phyloP scores from a whole-genome alignment of 1,140 invertebrate genomes.

The Cecropterus lyciades region DNA sequence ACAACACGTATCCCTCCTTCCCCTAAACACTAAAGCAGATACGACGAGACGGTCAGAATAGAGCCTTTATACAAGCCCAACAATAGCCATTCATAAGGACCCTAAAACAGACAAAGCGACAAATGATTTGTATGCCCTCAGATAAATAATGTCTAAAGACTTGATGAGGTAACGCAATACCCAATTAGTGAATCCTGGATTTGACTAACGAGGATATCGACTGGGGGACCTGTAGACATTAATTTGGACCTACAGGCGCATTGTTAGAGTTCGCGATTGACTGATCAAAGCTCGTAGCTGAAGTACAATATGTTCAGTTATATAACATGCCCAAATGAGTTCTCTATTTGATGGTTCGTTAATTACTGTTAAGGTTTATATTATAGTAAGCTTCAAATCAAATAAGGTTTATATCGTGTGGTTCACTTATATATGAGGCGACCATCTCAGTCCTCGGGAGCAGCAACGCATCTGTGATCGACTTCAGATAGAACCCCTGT shows the following conservation, averaged over 20 bases:
- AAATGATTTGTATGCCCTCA: conserved; percentile 13
- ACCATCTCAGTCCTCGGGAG: too few relatives aligned
- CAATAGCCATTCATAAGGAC: not conserved
- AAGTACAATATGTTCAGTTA: not conserved
- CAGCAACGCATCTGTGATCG: too few relatives aligned
- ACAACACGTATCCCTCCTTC: too few relatives aligned
- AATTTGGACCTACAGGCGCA: not conserved
- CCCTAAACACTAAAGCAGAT: not conserved
- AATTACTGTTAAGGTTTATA: too few relatives aligned
- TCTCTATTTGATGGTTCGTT: not conserved
- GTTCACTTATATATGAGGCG: too few relatives aligned
- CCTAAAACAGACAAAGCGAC: conserved; percentile 10
- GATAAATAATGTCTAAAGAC: conserved; percentile 16
- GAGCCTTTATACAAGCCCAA: not conserved
- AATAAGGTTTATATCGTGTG: too few relatives aligned
- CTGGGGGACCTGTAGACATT: not conserved
- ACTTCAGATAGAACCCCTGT: too few relatives aligned
- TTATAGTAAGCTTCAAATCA: too few relatives aligned
- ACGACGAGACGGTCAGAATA: not conserved
- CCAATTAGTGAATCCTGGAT: conserved; percentile 21
- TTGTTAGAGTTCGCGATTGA: not conserved
- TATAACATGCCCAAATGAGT: too few relatives aligned
- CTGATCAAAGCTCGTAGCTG: not conserved
- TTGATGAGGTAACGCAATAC: conserved; percentile 23
- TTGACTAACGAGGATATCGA: conserved; percentile 13